These are phyloP conservation scores for Anoplolepis gracilipes DNA, from an alignment of 1,140 invertebrate genomes.

Conservation along the genomic window DNA sequence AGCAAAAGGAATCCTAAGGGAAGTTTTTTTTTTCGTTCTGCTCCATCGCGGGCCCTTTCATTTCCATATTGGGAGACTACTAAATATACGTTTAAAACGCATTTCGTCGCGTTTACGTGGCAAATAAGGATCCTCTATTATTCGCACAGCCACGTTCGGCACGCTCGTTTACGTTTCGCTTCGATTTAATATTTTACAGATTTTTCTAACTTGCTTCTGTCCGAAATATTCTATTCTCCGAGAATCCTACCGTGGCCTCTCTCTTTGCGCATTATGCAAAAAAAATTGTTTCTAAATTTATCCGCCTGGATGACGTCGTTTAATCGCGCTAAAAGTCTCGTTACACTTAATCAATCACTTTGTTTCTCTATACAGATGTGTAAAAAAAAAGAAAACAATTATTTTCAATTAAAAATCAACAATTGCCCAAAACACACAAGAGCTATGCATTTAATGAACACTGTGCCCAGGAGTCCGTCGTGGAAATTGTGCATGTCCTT, in stretches of 20 bases:
- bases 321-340: background rate
- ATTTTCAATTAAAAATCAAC: conserved; percentile 67
- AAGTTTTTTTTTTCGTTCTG: background rate
- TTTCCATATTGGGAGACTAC: conserved; percentile 39
- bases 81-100: conserved; percentile 27
- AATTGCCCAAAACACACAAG: conserved; percentile 62
- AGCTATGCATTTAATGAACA: conserved; percentile 71
- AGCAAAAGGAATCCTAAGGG: conserved; percentile 39
- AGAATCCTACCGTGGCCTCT: conserved; percentile 21
- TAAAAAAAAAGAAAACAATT: conserved; percentile 49
- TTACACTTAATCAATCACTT: conserved; percentile 65
- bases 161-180: conserved; percentile 1
- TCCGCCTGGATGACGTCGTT: conserved; percentile 16
- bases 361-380: conserved; percentile 24
- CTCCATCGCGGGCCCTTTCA: conserved; percentile 1
- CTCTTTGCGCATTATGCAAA: conserved; percentile 2
- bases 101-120: background rate
- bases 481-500: conserved; percentile 8
- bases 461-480: conserved; percentile 74
- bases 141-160: conserved; percentile 22
- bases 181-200: background rate
- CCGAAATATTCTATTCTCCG: conserved; percentile 36
- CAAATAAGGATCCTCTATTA: background rate
- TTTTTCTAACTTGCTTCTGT: background rate
- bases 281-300: conserved; percentile 58